Percentiles rank a stretch among this genome's conserved stretches.
phyloP scores from a whole-genome alignment of 2,888 invertebrate species.

The Sesamia inferens region DNA sequence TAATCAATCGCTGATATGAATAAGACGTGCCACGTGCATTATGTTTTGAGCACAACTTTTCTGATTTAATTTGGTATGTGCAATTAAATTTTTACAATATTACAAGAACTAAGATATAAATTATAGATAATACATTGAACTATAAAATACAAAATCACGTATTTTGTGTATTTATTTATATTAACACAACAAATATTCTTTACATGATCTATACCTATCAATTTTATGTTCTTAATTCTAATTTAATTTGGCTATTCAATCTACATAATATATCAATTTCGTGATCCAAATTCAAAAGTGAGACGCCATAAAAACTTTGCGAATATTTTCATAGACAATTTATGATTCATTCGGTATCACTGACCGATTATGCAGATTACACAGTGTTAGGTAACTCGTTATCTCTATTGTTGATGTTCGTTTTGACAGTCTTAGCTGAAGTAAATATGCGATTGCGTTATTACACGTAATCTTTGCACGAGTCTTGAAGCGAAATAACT shows the following conservation, averaged over 20 bases:
- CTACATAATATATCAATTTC: neutral
- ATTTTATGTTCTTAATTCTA: constrained; percentile 39
- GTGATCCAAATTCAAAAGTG: constrained; percentile 13
- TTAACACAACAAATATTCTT: constrained; percentile 6
- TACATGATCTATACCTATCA: constrained; percentile 28
- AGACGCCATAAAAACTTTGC: constrained; percentile 10
- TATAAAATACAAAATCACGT: neutral
- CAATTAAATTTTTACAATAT: neutral
- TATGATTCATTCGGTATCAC: constrained; percentile 61
- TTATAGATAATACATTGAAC: constrained; percentile 4
- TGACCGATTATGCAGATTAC: constrained; percentile 69
- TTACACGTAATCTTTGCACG: constrained; percentile 61
- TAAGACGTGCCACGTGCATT: neutral
- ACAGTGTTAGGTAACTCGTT: constrained; percentile 64
- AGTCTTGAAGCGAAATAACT: constrained; percentile 48
- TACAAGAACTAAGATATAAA: neutral
- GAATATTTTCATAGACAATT: constrained; percentile 42
- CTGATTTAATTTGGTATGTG: neutral
- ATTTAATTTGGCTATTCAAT: constrained; percentile 25
- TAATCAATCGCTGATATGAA: neutral
- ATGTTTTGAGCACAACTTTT: neutral
- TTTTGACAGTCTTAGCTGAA: constrained; percentile 49
- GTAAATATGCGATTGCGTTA: constrained; percentile 63
- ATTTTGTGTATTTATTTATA: too few species aligned
- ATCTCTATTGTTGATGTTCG: constrained; percentile 57